Evolutionary conservation across 2,797 vertebrate species (phyloP), one percentile per base, ranked within the genome.

Genomic region (Adelosebastes latens): DNA sequence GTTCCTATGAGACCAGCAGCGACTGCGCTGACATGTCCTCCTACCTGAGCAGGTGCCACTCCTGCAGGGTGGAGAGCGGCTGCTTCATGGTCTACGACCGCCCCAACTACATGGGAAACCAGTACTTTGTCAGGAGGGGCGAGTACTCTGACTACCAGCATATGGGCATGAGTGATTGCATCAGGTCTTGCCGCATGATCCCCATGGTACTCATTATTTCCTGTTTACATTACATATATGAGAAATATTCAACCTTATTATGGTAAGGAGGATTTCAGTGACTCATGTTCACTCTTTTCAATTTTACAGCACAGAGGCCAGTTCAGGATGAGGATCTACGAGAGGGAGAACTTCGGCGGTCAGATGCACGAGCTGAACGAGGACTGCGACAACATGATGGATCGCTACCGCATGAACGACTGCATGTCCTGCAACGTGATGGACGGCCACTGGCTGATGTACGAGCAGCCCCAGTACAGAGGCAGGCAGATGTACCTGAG

Each of bases 51-150:
- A 73, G 71, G 88, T 96, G 95, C 22, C 95, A 95, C 81, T 96
- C 95, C 75, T 87, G 93, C 80, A 89, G 90, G 61, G 93, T 96
- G 58, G 93, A 96, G 89, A 93, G 91, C 20, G 93, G 92, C 81
- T 96, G 92, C 93, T 96, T 95, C 94, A 94, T 96, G 92, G 85
- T 93, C 49, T 95, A 94, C 7, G 94, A 96, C 79, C 81, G 59
- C 2, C 74, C 91, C 61, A 95, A 86, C 88, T 96, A 81, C 82
- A 88, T 81, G 87, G 93, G 93, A 34, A 90, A 94, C 52, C 94
- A 96, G 89, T 93, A 87, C 73, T 94, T 95, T 56, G 88, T 92
- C 24, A 95, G 81, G 71, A 95, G 93, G 53, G 93, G 95, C 2
- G 94, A 95, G 79, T 95, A 95, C 67, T 53, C 93, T 5, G 95